These are phyloP conservation scores for Eupithecia insigniata DNA, from an alignment of 2,888 invertebrate genomes.

Conservation along the genomic window DNA sequence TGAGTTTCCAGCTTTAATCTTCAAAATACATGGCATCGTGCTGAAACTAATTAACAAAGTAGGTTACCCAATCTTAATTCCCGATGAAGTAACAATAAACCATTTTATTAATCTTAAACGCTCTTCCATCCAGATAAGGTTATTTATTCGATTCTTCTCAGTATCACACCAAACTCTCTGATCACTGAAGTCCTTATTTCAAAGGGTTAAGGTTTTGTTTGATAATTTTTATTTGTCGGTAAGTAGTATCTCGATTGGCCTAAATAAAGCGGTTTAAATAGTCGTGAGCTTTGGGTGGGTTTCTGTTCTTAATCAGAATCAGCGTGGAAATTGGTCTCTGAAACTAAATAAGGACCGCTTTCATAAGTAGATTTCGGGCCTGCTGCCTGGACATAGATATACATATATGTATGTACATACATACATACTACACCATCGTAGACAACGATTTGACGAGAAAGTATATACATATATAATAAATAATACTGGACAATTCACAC, in stretches of 20 bases:
- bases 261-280: constrained; percentile 52
- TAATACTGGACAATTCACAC: too few species aligned
- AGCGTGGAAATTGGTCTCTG: constrained; percentile 8
- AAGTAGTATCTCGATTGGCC: constrained; percentile 61
- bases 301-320: constrained; percentile 5
- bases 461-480: too few species aligned
- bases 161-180: constrained; percentile 14
- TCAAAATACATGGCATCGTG: neutral
- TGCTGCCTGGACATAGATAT: too few species aligned
- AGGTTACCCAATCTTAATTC: constrained; percentile 30
- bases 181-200: constrained; percentile 27
- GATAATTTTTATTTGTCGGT: constrained; percentile 64
- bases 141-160: constrained; percentile 46
- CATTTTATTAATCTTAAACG: constrained; percentile 50
- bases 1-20: neutral
- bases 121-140: constrained; percentile 51
- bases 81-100: constrained; percentile 47
- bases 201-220: constrained; percentile 41
- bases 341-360: neutral
- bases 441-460: too few species aligned
- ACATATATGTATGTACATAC: too few species aligned
- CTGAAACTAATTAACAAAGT: constrained; percentile 3
- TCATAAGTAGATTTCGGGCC: neutral
- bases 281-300: constrained; percentile 43
- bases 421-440: too few species aligned